Evolutionary conservation across 2,888 invertebrate genomes (phyloP), one percentile per base, ranked within the genome.

Genomic region (Archips crataeganus): DNA sequence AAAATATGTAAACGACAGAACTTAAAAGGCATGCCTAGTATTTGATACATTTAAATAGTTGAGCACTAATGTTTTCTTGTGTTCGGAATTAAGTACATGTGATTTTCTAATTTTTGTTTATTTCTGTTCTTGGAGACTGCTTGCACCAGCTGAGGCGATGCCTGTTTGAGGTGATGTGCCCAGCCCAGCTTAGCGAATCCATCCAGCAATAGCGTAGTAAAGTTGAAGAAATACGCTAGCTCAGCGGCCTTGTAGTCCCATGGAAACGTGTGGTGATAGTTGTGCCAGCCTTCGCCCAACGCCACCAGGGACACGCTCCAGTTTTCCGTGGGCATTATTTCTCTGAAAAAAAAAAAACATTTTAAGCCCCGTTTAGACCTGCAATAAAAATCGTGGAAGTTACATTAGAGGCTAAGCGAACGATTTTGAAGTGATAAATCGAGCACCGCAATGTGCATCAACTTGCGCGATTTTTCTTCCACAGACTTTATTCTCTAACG

Each of bases 211-310:
- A 95, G 84, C 0, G 97, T 97, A 1, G 98, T 97, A 0, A 95
- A 67, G 85, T 98, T 98, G n/a, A 96, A 85, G 77, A 95, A 86
- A 76, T 95, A 95, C 61, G 97, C 97, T n/a, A 98, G 93, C 87
- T 99, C 98, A 6, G 98, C 97, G 39, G 98, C 97, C 84, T 98
- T 97, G 95, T 98, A 98, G 89, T 98, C 98, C 97, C 98, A 98
- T 0, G 98, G 98, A 90, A 98, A 98, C 0, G 97, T 97, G 90
- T 98, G 98, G 87, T 98, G 98, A 89, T 98, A 98, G 91, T 98
- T 98, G 93, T 98, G 98, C 97, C 98, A 99, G 4, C 98, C 98
- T 88, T 98, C 98, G 0, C 98, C 98, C 90, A 97, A 94, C 0
- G 97, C 96, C 34, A 96, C 83, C 0, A 97, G 82, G 0, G 98